These are phyloP conservation scores for Diachasma alloeum DNA, from an alignment of 1,140 invertebrate genomes.

Conservation along the genomic window DNA sequence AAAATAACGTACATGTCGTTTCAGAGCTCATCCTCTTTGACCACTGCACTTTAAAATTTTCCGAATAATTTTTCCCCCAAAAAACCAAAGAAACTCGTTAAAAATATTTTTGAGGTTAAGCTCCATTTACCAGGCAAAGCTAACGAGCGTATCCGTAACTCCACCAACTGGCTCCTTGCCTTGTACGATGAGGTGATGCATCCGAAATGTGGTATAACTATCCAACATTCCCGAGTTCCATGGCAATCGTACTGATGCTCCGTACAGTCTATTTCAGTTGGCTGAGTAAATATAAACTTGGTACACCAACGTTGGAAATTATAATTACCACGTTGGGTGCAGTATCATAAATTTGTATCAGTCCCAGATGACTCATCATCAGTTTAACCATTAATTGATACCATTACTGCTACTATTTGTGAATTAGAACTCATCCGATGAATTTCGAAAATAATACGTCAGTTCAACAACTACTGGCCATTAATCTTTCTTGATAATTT, in stretches of 20 bases:
- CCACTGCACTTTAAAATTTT: too few species aligned
- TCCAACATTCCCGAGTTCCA: conserved; percentile 7
- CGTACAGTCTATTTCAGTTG: conserved; percentile 5
- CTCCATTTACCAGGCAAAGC: neutral
- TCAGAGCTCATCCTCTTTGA: too few species aligned
- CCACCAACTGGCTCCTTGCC: neutral
- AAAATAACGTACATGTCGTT: too few species aligned
- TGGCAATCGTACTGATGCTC: neutral
- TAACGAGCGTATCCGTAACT: conserved; percentile 23
- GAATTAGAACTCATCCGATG: too few species aligned
- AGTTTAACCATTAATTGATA: neutral
- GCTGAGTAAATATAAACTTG: neutral
- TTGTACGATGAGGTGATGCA: neutral
- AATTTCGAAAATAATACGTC: too few species aligned
- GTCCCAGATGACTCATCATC: neutral
- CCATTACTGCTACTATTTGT: too few species aligned
- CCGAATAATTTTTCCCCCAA: too few species aligned
- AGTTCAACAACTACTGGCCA: too few species aligned
- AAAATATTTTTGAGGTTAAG: neutral
- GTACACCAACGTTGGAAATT: neutral
- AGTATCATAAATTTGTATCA: conserved; percentile 10
- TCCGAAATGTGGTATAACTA: neutral
- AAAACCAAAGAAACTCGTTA: neutral
- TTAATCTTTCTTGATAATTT: neutral
- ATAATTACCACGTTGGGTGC: conserved; percentile 15